A percentile compares a stretch with the other conserved stretches of the same genome.
phyloP scores from a whole-genome alignment of 2,888 invertebrate species.

The Drosophila eohydei region DNA sequence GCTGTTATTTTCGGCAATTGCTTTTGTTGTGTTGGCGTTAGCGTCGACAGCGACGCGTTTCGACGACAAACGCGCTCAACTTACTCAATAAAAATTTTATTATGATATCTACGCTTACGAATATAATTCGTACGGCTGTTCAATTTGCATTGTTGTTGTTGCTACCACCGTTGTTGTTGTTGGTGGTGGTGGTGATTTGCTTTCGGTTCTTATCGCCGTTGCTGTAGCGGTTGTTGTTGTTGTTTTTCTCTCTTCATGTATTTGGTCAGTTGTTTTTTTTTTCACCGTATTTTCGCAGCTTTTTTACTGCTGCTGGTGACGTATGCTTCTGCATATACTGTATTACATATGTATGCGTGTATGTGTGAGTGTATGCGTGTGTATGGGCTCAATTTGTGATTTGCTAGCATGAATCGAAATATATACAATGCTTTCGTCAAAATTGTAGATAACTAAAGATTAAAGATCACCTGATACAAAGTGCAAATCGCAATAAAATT shows the following conservation, averaged over 20 bases:
- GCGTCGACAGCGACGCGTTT: constrained; percentile 21
- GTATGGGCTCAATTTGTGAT: constrained; percentile 33
- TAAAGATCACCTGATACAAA: constrained; percentile 31
- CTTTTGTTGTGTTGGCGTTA: constrained; percentile 50
- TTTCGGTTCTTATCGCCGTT: constrained; percentile 47
- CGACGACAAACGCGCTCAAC: constrained; percentile 65
- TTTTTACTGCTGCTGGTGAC: constrained; percentile 33
- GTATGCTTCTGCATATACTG: background rate
- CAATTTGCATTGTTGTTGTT: constrained; percentile 40
- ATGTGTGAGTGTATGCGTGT: background rate
- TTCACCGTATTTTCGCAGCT: constrained; percentile 22
- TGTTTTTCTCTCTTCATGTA: constrained; percentile 31
- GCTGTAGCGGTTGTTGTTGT: constrained; percentile 12
- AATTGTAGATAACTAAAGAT: constrained; percentile 12
- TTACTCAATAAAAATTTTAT: constrained; percentile 84
- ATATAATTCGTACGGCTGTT: constrained; percentile 45
- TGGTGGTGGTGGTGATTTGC: constrained; percentile 19
- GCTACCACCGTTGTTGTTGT: background rate
- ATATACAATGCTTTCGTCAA: constrained; percentile 21
- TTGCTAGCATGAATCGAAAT: constrained; percentile 49
- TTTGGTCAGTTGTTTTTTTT: constrained; percentile 48
- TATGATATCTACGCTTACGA: constrained; percentile 81
- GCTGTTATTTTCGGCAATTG: constrained; percentile 54
- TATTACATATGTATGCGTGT: background rate
- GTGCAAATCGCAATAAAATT: constrained; percentile 28